Evolutionary conservation across 2,888 invertebrate species (phyloP).

Genomic region (Hofmannophila pseudospretella): DNA sequence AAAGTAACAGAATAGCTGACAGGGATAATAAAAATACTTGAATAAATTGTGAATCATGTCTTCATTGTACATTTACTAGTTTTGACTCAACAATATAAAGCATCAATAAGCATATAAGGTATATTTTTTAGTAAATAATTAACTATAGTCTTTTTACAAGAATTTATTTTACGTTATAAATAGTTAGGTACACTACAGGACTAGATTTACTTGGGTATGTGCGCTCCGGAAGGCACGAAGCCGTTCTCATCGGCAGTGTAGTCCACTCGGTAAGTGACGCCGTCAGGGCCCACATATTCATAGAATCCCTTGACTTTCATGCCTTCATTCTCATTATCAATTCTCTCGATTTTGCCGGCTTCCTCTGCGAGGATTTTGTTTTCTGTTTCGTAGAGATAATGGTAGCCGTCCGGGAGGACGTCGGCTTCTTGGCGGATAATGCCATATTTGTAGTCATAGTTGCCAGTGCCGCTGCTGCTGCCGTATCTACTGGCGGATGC

Average conservation of each 20-base stretch:
- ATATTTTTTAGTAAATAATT: constrained; percentile 1
- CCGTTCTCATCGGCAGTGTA: constrained; percentile 70
- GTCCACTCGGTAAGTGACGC: constrained; percentile 66
- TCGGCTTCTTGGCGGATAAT: constrained; percentile 64
- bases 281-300: constrained; percentile 63
- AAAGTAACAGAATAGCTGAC: too few species aligned
- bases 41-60: not conserved
- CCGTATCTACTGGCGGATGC: constrained; percentile 7
- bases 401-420: constrained; percentile 55
- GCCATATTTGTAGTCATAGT: constrained; percentile 59
- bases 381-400: constrained; percentile 69
- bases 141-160: not conserved
- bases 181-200: constrained; percentile 10
- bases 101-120: constrained; percentile 3
- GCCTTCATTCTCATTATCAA: constrained; percentile 43
- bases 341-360: constrained; percentile 51
- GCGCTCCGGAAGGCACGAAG: constrained; percentile 51
- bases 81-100: not conserved
- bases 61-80: not conserved
- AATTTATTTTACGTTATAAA: not conserved
- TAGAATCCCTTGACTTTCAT: constrained; percentile 62
- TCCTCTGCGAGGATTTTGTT: constrained; percentile 70
- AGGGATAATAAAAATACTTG: too few species aligned
- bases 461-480: constrained; percentile 15
- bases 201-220: constrained; percentile 47